Evolutionary conservation across 35 echinoderm and acorn worm genomes (phyloP), one percentile per base, ranked within the genome.

Genomic region (Strongylocentrotus purpuratus): DNA sequence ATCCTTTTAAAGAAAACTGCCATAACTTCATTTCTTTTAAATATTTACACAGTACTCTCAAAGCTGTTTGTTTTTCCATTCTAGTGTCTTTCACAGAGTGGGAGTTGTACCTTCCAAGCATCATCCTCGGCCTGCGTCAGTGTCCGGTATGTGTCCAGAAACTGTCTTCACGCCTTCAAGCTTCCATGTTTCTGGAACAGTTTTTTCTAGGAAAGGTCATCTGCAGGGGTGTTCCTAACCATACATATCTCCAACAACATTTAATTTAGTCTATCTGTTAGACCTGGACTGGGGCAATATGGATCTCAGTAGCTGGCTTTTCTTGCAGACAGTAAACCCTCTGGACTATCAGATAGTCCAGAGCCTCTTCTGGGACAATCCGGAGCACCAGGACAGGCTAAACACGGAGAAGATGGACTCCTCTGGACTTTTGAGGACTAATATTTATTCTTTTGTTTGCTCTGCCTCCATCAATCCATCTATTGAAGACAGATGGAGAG

Each of bases 1-100:
- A 7, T n/a, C 65, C 65, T 78, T n/a, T 22, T 78, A 78, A n/a
- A 9, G 28, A n/a, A 59, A 78, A 78, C 65, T 78, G 65, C 65
- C 65, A 78, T 28, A 78, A 78, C 65, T 78, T 78, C 65, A n/a
- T 78, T 78, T 78, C 22, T 22, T 78, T 78, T 22, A 78, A 78
- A 78, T 78, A 78, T 78, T 78, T 78, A 78, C 65, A 78, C 65
- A 78, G 65, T 78, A 78, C 65, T 78, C 65, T 78, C 22, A 28
- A n/a, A n/a, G 4, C 65, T 28, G 7, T 78, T 28, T 78, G 18
- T 78, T 78, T 78, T 78, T 78, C n/a, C 65, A 78, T 78, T 78
- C 65, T 78, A 18, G 20, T 28, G 65, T 78, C 65, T 78, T 78
- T 78, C 2, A n/a, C 65, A 78, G 65, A 78, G n/a, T 78, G 65